Evolutionary conservation across 2,888 invertebrate species (phyloP).

Genomic region (Sphecodes monilicornis): DNA sequence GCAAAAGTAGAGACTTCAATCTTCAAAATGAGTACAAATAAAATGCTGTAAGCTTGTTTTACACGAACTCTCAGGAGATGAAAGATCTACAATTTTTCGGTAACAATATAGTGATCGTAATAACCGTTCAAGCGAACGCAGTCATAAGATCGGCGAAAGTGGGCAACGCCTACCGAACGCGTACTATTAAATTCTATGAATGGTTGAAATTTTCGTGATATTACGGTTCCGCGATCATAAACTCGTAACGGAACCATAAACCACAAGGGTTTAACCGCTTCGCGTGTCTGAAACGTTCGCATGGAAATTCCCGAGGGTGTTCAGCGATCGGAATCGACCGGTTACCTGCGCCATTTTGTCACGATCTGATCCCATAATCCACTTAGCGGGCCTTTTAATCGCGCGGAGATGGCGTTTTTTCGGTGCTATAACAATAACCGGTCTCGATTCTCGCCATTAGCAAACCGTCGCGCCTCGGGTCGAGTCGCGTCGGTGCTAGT

Average conservation of each 20-base stretch:
- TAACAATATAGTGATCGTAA: not conserved
- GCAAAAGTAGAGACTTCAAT: not conserved
- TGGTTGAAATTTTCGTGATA: not conserved
- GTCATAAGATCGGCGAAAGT: not conserved
- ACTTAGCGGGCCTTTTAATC: constrained; percentile 45
- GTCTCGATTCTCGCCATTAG: constrained; percentile 60
- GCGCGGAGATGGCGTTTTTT: constrained; percentile 43
- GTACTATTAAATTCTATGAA: not conserved
- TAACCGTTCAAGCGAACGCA: not conserved
- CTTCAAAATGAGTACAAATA: not conserved
- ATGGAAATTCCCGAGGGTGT: not conserved
- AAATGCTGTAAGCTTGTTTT: not conserved
- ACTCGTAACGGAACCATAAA: constrained; percentile 6
- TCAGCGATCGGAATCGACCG: constrained; percentile 2
- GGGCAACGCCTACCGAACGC: not conserved
- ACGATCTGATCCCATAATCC: constrained; percentile 35
- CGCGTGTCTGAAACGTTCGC: not conserved
- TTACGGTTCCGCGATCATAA: not conserved
- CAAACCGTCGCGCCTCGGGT: constrained; percentile 25
- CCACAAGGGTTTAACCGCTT: not conserved
- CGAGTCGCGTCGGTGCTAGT: constrained; percentile 35
- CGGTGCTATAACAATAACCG: constrained; percentile 46
- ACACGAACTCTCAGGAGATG: not conserved
- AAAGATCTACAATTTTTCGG: not conserved
- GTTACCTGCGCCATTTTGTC: constrained; percentile 21